phyloP scores from a whole-genome alignment of 1,140 invertebrate species.

The Procambarus virginalis region DNA sequence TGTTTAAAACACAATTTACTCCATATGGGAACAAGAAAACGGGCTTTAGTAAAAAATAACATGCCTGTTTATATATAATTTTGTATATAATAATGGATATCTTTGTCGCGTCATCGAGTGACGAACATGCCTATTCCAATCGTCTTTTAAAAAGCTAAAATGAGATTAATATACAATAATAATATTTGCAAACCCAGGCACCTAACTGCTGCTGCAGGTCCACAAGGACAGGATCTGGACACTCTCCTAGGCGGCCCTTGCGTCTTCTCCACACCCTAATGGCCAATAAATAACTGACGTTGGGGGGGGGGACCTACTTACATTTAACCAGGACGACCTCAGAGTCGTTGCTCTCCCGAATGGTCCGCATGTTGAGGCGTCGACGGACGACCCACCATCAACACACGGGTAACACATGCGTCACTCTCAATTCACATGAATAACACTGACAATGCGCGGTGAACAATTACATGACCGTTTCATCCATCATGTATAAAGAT shows the following conservation, averaged over 20 bases:
- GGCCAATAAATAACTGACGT: neutral
- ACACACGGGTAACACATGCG: neutral
- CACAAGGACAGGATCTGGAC: neutral
- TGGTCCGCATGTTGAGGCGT: constrained; percentile 30
- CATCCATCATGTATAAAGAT: neutral
- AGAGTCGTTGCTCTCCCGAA: constrained; percentile 37
- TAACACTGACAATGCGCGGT: neutral
- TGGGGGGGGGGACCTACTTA: neutral
- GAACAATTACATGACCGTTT: neutral
- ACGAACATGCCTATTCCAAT: too few species aligned
- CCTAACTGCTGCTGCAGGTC: too few species aligned
- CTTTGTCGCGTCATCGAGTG: neutral
- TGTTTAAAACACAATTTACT: neutral
- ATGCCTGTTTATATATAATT: too few species aligned
- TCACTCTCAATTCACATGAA: neutral
- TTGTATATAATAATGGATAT: neutral
- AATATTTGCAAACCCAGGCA: too few species aligned
- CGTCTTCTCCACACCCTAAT: neutral
- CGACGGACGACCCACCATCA: neutral
- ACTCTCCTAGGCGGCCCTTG: neutral
- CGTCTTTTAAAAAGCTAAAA: too few species aligned
- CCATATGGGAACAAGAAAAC: neutral
- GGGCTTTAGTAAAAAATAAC: too few species aligned
- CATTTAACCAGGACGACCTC: constrained; percentile 44
- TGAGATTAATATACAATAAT: too few species aligned